phyloP scores from a whole-genome alignment of 2,888 invertebrate genomes.

The Drosophila subquinaria region DNA sequence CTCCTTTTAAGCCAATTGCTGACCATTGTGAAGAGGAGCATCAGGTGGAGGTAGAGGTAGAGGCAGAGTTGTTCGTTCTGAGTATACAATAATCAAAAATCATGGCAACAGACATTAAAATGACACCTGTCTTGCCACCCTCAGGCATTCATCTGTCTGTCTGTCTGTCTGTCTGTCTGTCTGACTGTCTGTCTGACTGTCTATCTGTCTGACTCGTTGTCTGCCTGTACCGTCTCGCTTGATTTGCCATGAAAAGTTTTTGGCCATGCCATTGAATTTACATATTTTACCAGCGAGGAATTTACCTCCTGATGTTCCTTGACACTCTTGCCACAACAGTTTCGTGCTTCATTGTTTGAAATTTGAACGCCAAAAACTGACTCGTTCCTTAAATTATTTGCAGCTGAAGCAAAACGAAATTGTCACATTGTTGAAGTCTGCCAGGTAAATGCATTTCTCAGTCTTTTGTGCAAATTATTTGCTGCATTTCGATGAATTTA shows the following conservation, averaged over 20 bases:
- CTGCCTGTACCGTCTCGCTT: slow-evolving; percentile 45
- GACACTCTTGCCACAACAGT: slow-evolving; percentile 36
- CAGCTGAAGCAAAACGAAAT: slow-evolving; percentile 3
- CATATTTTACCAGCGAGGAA: slow-evolving; percentile 65
- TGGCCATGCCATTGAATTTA: slow-evolving; percentile 65
- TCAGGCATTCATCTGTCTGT: slow-evolving; percentile 35
- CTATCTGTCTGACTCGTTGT: slow-evolving; percentile 39
- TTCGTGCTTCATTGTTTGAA: slow-evolving; percentile 49
- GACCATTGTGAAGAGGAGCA: slow-evolving; percentile 43
- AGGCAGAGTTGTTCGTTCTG: slow-evolving; percentile 5
- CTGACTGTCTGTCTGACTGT: slow-evolving; percentile 32
- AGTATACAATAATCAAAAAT: slow-evolving; percentile 73
- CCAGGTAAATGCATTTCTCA: slow-evolving; percentile 18
- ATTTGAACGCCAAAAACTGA: slow-evolving; percentile 23
- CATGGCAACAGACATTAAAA: slow-evolving; percentile 66
- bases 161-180: slow-evolving; percentile 18
- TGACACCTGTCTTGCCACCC: slow-evolving; percentile 70
- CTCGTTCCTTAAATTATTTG: slow-evolving; percentile 31
- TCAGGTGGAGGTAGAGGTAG: not conserved
- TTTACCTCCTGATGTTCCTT: slow-evolving; percentile 30
- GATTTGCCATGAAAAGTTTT: slow-evolving; percentile 73
- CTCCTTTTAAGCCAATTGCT: slow-evolving; percentile 47
- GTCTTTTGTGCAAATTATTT: slow-evolving; percentile 58
- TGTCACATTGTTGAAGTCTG: slow-evolving; percentile 22
- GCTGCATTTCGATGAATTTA: slow-evolving; percentile 57